Percentiles rank a stretch among this genome's conserved stretches.
These are phyloP conservation scores for Muntiacus muntjak DNA, from an alignment of 2,113 vertebrate species.

Conservation along the genomic window DNA sequence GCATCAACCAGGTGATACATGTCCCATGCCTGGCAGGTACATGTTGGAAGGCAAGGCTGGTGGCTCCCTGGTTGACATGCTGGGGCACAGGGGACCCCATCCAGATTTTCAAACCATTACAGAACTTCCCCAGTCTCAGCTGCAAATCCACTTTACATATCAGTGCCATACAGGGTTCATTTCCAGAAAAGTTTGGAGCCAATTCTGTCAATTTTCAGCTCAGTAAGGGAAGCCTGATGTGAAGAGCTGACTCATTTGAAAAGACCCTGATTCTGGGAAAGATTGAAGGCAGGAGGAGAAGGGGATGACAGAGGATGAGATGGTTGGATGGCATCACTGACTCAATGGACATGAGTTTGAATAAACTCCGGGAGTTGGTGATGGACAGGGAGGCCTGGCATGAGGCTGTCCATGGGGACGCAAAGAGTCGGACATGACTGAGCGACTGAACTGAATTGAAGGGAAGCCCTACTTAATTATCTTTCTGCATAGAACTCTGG, in stretches of 20 bases:
- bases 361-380: neutral
- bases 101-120: neutral
- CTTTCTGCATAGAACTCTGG: neutral
- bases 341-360: neutral
- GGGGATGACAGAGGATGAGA: neutral
- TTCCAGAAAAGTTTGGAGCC: neutral
- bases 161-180: neutral
- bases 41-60: neutral
- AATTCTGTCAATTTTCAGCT: neutral
- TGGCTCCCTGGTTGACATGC: neutral
- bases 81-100: neutral
- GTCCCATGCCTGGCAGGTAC: neutral
- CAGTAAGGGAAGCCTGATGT: neutral
- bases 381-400: neutral
- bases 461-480: neutral
- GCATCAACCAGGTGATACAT: neutral
- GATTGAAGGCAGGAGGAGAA: neutral
- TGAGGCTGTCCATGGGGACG: neutral
- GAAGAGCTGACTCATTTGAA: neutral
- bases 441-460: neutral
- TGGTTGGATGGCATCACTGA: neutral
- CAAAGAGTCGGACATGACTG: neutral
- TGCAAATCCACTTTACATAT: neutral
- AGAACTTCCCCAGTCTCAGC: neutral
- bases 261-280: neutral